A percentile compares a stretch with the other conserved stretches of the same genome.
phyloP scores from a whole-genome alignment of 2,888 invertebrate genomes.

The Penaeus monodon region DNA sequence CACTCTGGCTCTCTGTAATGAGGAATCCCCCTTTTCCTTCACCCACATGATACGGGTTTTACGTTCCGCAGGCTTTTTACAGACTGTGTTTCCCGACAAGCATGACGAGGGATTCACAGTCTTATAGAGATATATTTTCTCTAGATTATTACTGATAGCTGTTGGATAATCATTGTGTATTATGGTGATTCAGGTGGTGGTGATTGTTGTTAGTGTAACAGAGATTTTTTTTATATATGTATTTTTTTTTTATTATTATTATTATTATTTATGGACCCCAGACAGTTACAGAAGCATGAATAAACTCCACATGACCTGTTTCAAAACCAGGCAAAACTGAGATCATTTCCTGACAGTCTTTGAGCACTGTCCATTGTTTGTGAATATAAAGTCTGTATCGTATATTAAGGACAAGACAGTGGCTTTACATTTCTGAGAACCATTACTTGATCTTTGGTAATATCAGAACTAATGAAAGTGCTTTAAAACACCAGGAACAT shows the following conservation, averaged over 20 bases:
- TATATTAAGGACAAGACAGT: too few species aligned
- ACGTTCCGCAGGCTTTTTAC: conserved; percentile 20
- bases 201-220: conserved; percentile 1
- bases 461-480: too few species aligned
- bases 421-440: too few species aligned
- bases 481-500: too few species aligned
- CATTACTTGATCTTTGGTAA: too few species aligned
- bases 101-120: conserved; percentile 25
- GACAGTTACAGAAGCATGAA: neutral
- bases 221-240: too few species aligned
- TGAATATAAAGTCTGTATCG: too few species aligned
- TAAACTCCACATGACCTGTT: conserved; percentile 11
- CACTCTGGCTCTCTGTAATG: neutral
- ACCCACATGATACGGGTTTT: neutral
- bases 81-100: conserved; percentile 7
- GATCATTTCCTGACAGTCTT: conserved; percentile 4
- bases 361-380: neutral
- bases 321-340: conserved; percentile 13
- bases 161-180: neutral
- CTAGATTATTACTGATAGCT: conserved; percentile 12
- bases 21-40: conserved; percentile 1
- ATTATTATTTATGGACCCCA: too few species aligned
- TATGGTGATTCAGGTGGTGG: neutral
- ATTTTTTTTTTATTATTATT: too few species aligned
- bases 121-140: conserved; percentile 7